These are phyloP conservation scores for Manduca sexta DNA, from an alignment of 1,140 invertebrate genomes.

Conservation along the genomic window DNA sequence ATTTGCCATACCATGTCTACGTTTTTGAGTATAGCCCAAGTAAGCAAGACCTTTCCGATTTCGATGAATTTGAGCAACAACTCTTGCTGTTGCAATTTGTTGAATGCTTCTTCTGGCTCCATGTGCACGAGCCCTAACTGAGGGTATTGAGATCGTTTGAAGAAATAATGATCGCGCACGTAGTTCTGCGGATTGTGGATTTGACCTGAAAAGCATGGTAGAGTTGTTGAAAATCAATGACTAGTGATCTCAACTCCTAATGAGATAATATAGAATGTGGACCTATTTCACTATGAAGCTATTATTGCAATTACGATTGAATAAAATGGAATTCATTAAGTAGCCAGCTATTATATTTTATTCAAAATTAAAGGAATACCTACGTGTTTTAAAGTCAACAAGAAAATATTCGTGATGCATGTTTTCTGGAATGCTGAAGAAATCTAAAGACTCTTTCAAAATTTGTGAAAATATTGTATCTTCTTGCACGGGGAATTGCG, in stretches of 20 bases:
- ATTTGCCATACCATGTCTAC: slow-evolving; percentile 84
- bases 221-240: too few relatives aligned
- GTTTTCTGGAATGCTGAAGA: slow-evolving; percentile 96
- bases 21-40: slow-evolving; percentile 92
- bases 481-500: slow-evolving; percentile 98
- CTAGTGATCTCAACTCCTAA: too few relatives aligned
- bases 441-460: slow-evolving; percentile 95
- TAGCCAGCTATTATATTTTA: too few relatives aligned
- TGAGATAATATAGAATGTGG: too few relatives aligned
- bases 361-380: slow-evolving; percentile 72
- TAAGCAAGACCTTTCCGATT: slow-evolving; percentile 94
- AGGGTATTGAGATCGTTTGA: slow-evolving; percentile 98
- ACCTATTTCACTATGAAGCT: too few relatives aligned
- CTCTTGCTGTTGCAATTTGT: slow-evolving; percentile 94
- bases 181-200: slow-evolving; percentile 95
- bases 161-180: slow-evolving; percentile 98
- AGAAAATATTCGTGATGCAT: slow-evolving; percentile 94
- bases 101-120: slow-evolving; percentile 92
- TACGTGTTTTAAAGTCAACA: slow-evolving; percentile 98
- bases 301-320: too few relatives aligned
- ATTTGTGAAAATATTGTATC: slow-evolving; percentile 98
- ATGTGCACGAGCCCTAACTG: slow-evolving; percentile 96
- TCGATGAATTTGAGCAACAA: slow-evolving; percentile 96
- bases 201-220: slow-evolving; percentile 81
- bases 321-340: too few relatives aligned